These are phyloP conservation scores for Lutra lutra DNA, from an alignment of 2,797 vertebrate species.

Conservation along the genomic window DNA sequence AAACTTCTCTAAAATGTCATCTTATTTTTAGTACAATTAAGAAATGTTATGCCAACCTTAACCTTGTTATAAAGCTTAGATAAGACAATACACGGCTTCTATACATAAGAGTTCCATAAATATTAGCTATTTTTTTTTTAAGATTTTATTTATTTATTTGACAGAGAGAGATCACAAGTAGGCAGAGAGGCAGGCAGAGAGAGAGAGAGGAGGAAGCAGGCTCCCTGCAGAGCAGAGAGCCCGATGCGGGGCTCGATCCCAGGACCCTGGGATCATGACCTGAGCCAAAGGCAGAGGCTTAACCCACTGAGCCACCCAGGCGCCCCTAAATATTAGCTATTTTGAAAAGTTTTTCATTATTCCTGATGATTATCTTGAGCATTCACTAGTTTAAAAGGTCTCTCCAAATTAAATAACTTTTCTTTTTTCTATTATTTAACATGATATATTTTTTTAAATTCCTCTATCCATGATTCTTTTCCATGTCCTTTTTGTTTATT, in stretches of 20 bases:
- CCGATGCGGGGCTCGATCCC: no score
- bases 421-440: neutral
- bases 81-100: neutral
- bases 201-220: no score
- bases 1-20: neutral
- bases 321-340: neutral
- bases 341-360: constrained; percentile 29
- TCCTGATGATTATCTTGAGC: constrained; percentile 32
- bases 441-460: neutral
- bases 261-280: no score
- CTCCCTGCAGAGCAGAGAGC: no score
- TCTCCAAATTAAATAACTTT: constrained; percentile 2
- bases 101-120: neutral
- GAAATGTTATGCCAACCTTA: neutral
- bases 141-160: no score
- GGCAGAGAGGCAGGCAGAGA: no score
- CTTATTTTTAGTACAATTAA: constrained; percentile 26
- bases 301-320: no score
- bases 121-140: constrained; percentile 5
- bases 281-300: no score
- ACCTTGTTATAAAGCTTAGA: neutral
- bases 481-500: neutral
- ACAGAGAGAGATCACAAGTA: no score
- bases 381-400: constrained; percentile 8
- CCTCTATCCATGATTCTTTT: neutral